These are phyloP conservation scores for Phylloscopus trochilus DNA, from an alignment of 2,113 vertebrate genomes.

Conservation along the genomic window DNA sequence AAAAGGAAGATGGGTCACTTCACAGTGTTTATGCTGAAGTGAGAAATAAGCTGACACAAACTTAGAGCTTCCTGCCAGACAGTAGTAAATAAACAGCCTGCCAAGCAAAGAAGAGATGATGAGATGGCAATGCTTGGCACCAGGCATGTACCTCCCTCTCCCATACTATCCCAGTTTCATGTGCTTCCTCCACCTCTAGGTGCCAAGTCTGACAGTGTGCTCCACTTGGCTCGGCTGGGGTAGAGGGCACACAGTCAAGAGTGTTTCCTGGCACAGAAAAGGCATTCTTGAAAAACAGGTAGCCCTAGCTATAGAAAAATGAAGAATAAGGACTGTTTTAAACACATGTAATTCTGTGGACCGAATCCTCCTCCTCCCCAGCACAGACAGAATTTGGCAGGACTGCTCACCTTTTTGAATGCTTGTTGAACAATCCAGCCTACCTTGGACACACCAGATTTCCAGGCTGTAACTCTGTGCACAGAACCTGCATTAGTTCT, in stretches of 20 bases:
- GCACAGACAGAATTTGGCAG: rapidly evolving
- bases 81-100: slow-evolving; percentile 7
- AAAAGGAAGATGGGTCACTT: slow-evolving; percentile 20
- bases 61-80: background rate
- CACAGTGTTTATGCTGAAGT: background rate
- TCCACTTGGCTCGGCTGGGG: background rate
- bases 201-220: background rate
- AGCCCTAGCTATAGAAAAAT: background rate
- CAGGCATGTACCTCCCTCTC: background rate
- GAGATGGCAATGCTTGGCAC: background rate
- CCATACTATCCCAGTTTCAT: background rate
- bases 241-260: background rate
- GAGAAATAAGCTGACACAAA: slow-evolving; percentile 3
- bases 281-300: background rate
- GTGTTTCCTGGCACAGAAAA: background rate
- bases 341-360: background rate
- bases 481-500: background rate
- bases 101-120: background rate
- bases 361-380: background rate
- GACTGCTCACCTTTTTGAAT: background rate
- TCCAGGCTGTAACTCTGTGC: background rate
- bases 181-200: background rate
- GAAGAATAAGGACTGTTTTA: background rate
- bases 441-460: background rate
- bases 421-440: background rate